These are phyloP conservation scores for Lepidothrix coronata DNA, from an alignment of 2,113 vertebrate genomes.

Conservation along the genomic window DNA sequence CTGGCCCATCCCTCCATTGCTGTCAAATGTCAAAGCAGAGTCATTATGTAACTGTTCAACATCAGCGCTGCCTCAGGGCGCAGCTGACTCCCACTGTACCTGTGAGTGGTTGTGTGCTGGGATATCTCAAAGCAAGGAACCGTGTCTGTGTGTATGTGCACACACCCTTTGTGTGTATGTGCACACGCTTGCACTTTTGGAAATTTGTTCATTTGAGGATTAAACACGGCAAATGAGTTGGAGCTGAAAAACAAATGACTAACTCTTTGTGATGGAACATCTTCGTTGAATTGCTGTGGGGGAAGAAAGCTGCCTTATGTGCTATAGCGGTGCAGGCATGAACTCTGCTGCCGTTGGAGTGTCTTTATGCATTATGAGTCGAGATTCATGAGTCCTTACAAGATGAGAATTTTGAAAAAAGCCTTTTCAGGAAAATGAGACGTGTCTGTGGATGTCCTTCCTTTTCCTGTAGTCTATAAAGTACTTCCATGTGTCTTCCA, in stretches of 20 bases:
- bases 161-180: accelerated
- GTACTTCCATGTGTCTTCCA: background rate
- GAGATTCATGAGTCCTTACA: background rate
- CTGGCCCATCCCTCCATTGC: background rate
- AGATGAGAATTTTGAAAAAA: background rate
- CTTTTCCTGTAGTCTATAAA: background rate
- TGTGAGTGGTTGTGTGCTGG: background rate
- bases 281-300: background rate
- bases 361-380: background rate
- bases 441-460: background rate
- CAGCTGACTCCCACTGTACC: background rate
- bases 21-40: accelerated
- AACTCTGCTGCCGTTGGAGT: background rate
- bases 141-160: accelerated
- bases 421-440: background rate
- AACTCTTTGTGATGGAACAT: background rate
- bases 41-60: accelerated
- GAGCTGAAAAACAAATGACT: background rate
- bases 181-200: background rate
- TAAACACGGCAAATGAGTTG: background rate
- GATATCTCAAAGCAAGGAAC: background rate
- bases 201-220: accelerated
- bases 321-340: accelerated
- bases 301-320: background rate
- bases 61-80: accelerated